A percentile compares a stretch with the other conserved stretches of the same genome.
Conservation (phyloP, 2,797 vertebrate genomes). For the Galagoides demidoff region DNA sequence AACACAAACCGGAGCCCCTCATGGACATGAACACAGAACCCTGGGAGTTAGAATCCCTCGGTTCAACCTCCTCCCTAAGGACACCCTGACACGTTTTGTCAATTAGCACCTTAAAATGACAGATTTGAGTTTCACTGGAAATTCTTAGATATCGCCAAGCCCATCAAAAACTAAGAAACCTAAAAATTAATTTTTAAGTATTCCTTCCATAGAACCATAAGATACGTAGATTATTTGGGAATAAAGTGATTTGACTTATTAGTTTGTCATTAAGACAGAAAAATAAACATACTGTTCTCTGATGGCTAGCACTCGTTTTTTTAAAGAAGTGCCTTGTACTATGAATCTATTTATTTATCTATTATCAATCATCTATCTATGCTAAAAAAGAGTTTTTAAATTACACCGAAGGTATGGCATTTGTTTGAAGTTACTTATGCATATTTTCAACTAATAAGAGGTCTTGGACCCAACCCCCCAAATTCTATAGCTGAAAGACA, state of each 20-base stretch:
- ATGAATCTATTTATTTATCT: background rate
- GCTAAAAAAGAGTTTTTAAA: background rate
- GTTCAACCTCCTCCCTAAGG: background rate
- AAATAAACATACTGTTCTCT: background rate
- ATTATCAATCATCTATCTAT: background rate
- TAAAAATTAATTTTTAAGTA: background rate
- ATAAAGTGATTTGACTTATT: background rate
- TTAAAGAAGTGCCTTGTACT: background rate
- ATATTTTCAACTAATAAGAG: background rate
- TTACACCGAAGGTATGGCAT: background rate
- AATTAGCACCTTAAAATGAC: background rate
- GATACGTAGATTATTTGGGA: background rate
- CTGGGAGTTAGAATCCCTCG: rapidly evolving
- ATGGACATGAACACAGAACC: too few relatives aligned
- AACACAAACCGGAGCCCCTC: background rate
- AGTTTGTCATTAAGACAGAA: background rate
- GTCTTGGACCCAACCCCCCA: background rate
- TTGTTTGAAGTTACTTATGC: background rate
- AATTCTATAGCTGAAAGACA: background rate
- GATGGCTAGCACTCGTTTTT: background rate
- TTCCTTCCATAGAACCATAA: background rate
- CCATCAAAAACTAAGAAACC: background rate
- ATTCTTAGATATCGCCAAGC: background rate
- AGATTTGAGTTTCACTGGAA: background rate
- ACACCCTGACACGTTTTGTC: background rate